Evolutionary conservation across 2,888 invertebrate genomes (phyloP).

Genomic region (Craniophora ligustri): DNA sequence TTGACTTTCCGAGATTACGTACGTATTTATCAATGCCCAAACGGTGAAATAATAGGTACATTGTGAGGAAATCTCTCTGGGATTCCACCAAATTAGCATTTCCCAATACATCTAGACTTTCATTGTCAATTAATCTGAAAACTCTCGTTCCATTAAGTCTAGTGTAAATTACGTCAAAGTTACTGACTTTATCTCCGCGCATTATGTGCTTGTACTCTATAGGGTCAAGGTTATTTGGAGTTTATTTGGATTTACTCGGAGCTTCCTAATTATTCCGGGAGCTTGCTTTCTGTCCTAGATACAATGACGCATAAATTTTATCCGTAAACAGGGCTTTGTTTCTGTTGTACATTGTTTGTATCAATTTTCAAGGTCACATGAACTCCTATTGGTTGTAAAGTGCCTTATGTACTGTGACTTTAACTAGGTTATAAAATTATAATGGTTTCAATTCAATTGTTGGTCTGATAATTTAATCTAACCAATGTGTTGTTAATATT

Average conservation of each 20-base stretch:
- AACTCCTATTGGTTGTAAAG: neutral
- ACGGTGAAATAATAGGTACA: no score
- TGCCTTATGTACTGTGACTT: neutral
- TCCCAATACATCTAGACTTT: neutral
- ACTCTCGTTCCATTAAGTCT: constrained; percentile 16
- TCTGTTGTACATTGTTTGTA: constrained; percentile 27
- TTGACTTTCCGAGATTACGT: no score
- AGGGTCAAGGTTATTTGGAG: constrained; percentile 27
- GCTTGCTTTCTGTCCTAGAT: constrained; percentile 14
- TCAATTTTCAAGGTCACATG: constrained; percentile 17
- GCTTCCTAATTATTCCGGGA: constrained; percentile 30
- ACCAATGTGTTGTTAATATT: no score
- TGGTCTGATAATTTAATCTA: no score
- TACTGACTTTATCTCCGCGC: constrained; percentile 26
- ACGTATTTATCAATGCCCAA: no score
- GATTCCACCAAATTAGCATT: no score
- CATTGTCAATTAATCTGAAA: neutral
- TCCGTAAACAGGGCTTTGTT: constrained; percentile 36
- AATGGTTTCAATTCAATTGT: no score
- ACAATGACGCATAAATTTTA: constrained; percentile 38
- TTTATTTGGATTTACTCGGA: constrained; percentile 39
- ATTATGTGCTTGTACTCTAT: constrained; percentile 24
- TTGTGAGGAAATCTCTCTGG: no score
- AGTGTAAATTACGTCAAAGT: constrained; percentile 43
- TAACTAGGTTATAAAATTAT: neutral